phyloP scores from a whole-genome alignment of 1,140 invertebrate genomes.

The Megalonaias nervosa region DNA sequence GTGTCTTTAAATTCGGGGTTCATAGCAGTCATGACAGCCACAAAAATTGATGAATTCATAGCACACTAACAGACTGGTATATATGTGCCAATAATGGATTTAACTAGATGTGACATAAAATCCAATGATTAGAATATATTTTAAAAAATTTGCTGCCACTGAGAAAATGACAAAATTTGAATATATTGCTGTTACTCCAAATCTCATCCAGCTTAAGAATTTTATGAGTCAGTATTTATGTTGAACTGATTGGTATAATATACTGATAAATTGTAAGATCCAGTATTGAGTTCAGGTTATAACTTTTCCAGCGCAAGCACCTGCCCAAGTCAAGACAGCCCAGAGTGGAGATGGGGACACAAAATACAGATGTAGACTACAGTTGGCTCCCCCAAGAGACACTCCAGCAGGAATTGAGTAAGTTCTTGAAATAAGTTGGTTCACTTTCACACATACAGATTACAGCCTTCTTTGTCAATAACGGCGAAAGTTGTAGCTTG shows the following conservation, averaged over 20 bases:
- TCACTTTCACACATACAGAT: not conserved
- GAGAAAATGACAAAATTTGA: too few species aligned
- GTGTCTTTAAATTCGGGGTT: too few species aligned
- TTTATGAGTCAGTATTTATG: not conserved
- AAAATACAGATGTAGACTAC: slow-evolving; percentile 90
- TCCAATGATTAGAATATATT: too few species aligned
- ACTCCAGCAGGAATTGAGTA: slow-evolving; percentile 58
- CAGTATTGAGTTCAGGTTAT: not conserved
- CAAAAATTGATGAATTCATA: too few species aligned
- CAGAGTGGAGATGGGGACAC: slow-evolving; percentile 82
- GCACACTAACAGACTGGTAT: too few species aligned
- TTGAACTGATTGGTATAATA: not conserved
- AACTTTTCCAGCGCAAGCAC: slow-evolving; percentile 58
- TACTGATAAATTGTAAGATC: not conserved
- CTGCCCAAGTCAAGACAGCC: slow-evolving; percentile 76
- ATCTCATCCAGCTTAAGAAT: too few species aligned
- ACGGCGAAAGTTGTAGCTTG: not conserved
- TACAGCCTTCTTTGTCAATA: not conserved
- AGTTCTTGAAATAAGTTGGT: slow-evolving; percentile 19
- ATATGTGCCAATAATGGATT: too few species aligned
- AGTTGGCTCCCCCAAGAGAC: slow-evolving; percentile 97
- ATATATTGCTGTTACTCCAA: too few species aligned
- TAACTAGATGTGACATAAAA: too few species aligned
- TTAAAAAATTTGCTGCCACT: too few species aligned
- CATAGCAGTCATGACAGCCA: too few species aligned